These are phyloP conservation scores for Speoplatyrhinus poulsoni DNA, from an alignment of 2,113 vertebrate species.

Conservation along the genomic window DNA sequence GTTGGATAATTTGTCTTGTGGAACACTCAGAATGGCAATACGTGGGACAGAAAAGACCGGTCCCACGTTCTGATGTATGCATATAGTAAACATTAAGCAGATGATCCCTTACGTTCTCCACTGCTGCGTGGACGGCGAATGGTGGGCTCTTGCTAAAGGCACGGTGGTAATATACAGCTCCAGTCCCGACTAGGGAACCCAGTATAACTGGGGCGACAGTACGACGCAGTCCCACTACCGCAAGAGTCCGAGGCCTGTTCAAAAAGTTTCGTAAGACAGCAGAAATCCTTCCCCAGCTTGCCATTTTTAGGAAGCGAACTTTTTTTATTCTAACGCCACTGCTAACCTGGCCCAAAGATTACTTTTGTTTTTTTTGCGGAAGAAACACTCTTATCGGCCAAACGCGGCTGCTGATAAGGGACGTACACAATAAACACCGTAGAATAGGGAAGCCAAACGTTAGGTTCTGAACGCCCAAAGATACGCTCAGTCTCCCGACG, in stretches of 20 bases:
- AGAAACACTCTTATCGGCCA: too few relatives aligned
- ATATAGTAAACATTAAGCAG: not conserved
- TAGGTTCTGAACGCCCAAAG: too few relatives aligned
- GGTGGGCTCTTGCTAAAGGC: slow-evolving; percentile 23
- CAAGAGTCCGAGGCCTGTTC: slow-evolving; percentile 18
- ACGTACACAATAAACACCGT: not conserved
- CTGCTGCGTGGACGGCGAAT: slow-evolving; percentile 49
- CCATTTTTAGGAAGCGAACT: slow-evolving; percentile 52
- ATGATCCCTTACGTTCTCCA: slow-evolving; percentile 48
- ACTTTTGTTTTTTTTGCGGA: too few relatives aligned
- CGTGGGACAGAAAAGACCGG: too few relatives aligned
- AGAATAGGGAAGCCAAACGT: not conserved
- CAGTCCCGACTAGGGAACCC: slow-evolving; percentile 41
- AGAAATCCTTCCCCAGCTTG: slow-evolving; percentile 42
- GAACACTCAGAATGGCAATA: too few relatives aligned
- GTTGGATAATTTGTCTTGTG: too few relatives aligned
- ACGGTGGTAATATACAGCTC: slow-evolving; percentile 28
- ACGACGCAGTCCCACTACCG: not conserved
- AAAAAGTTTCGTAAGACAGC: slow-evolving; percentile 14
- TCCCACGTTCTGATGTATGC: too few relatives aligned
- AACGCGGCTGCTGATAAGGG: too few relatives aligned
- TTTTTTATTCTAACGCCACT: not conserved
- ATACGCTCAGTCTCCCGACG: too few relatives aligned
- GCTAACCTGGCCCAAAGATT: not conserved
- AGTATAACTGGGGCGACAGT: slow-evolving; percentile 20